phyloP scores from a whole-genome alignment of 2,888 invertebrate genomes.

The Scotopteryx bipunctaria region DNA sequence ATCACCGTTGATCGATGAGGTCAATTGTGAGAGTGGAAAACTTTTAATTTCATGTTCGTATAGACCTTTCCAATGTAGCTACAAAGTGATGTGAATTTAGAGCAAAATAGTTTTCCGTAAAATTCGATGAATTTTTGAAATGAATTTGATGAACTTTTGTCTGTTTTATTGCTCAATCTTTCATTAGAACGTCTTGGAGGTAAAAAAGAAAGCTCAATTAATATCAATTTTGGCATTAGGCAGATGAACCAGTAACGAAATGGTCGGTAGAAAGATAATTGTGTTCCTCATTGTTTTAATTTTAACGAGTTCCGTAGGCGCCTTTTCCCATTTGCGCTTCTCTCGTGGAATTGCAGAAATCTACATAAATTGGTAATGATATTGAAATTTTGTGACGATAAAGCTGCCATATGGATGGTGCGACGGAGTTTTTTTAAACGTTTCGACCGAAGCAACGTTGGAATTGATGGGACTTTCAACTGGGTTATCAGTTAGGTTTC shows the following conservation, averaged over 20 bases:
- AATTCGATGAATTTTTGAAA: background rate
- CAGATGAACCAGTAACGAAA: constrained; percentile 14
- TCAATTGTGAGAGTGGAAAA: constrained; percentile 12
- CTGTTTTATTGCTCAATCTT: too few relatives aligned
- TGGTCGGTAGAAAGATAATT: constrained; percentile 12
- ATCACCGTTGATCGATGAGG: constrained; percentile 17
- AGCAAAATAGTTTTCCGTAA: background rate
- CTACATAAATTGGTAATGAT: constrained; percentile 15
- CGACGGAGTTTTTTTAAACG: too few relatives aligned
- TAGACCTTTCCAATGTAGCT: too few relatives aligned
- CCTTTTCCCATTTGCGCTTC: constrained; percentile 2
- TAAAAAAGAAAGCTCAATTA: background rate
- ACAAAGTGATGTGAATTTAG: too few relatives aligned
- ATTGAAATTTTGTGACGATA: constrained; percentile 14
- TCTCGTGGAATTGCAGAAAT: constrained; percentile 12
- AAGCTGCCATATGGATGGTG: background rate
- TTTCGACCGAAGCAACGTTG: too few relatives aligned
- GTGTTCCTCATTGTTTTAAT: constrained; percentile 19
- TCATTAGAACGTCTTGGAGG: too few relatives aligned
- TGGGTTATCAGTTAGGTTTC: background rate
- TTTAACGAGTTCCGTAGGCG: constrained; percentile 18
- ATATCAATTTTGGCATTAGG: constrained; percentile 10
- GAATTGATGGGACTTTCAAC: too few relatives aligned
- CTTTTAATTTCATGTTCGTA: constrained; percentile 11
- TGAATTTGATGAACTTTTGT: too few relatives aligned